A percentile compares a stretch with the other conserved stretches of the same genome.
Conservation (phyloP, 2,797 vertebrate species). For the Darevskia mixta region DNA sequence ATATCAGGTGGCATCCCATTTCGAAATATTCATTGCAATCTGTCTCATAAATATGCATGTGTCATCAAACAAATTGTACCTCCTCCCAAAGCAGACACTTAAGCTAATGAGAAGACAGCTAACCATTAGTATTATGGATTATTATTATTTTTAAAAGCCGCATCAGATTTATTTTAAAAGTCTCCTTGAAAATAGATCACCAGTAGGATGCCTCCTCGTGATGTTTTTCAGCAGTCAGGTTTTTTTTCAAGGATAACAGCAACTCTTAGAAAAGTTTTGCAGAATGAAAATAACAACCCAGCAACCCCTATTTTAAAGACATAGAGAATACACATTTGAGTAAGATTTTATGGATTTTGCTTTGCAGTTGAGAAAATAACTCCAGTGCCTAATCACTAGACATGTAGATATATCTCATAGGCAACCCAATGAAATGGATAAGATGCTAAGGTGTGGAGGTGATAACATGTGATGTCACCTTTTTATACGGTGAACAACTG, state of each 20-base stretch:
- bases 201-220: constrained; percentile 50
- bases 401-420: not conserved
- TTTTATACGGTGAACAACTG: not conserved
- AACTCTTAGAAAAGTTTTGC: not conserved
- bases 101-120: constrained; percentile 54
- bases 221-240: constrained; percentile 26
- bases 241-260: constrained; percentile 5
- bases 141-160: constrained; percentile 37
- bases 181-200: constrained; percentile 43
- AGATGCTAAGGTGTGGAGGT: not conserved
- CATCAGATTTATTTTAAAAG: constrained; percentile 59
- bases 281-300: not conserved
- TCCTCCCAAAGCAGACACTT: constrained; percentile 50
- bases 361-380: not conserved
- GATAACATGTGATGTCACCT: not conserved
- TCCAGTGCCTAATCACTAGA: not conserved
- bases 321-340: not conserved
- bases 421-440: not conserved
- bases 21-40: constrained; percentile 60
- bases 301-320: not conserved
- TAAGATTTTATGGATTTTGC: not conserved
- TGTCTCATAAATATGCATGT: constrained; percentile 69
- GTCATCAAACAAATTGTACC: constrained; percentile 65
- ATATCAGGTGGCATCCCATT: constrained; percentile 40
- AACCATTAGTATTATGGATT: constrained; percentile 52